Evolutionary conservation across 2,113 vertebrate genomes (phyloP).

Genomic region (Lophotis ruficrista): DNA sequence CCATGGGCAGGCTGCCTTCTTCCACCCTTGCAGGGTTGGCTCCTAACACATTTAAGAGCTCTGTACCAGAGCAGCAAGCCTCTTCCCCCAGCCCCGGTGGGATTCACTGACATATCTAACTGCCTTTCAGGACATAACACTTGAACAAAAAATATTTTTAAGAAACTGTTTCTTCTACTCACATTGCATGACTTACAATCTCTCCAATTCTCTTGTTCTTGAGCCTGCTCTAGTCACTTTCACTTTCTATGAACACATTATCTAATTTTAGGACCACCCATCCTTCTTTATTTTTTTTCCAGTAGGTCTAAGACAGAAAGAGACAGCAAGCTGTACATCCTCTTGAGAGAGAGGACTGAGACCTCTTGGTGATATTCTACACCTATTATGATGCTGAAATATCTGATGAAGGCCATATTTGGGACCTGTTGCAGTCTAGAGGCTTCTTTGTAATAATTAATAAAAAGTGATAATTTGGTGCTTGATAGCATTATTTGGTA

Average conservation of each 20-base stretch:
- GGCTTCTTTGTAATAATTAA: background rate
- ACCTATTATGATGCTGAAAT: background rate
- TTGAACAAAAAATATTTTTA: background rate
- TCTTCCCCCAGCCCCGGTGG: background rate
- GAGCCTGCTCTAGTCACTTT: background rate
- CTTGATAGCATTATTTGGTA: background rate
- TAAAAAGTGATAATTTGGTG: background rate
- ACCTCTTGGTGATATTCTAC: background rate
- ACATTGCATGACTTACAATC: background rate
- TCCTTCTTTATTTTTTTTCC: background rate
- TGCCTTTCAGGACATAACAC: background rate
- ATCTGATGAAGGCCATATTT: background rate
- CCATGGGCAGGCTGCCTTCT: rapidly evolving
- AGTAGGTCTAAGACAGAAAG: background rate
- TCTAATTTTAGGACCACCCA: background rate
- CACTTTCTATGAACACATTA: background rate
- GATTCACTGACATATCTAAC: background rate
- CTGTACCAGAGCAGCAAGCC: background rate
- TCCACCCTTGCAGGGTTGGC: background rate
- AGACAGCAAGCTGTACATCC: background rate
- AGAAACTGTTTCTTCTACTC: background rate
- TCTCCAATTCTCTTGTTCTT: background rate
- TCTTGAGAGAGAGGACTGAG: background rate
- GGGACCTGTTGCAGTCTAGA: background rate
- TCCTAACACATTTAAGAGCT: background rate